A percentile compares a stretch with the other conserved stretches of the same genome.
These are phyloP conservation scores for Drosophila pruinosa DNA, from an alignment of 1,140 invertebrate species.

Conservation along the genomic window DNA sequence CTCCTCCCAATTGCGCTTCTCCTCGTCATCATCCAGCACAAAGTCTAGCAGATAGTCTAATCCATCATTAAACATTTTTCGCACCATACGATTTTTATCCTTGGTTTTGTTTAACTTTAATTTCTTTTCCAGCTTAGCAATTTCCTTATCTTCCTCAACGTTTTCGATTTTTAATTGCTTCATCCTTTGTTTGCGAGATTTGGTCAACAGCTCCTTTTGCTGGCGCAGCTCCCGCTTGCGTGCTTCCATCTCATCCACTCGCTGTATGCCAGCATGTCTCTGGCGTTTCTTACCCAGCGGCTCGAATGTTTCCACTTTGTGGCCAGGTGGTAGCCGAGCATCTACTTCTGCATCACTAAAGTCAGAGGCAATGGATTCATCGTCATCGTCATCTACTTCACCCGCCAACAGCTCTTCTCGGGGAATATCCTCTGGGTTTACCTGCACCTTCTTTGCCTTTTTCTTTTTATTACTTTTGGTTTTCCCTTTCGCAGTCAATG, in stretches of 20 bases:
- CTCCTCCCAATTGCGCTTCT: constrained; percentile 80
- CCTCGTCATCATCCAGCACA: constrained; percentile 89
- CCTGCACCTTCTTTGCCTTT: constrained; percentile 31
- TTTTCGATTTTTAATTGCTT: constrained; percentile 88
- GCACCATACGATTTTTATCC: constrained; percentile 86
- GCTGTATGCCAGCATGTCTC: constrained; percentile 48
- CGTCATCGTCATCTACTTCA: constrained; percentile 60
- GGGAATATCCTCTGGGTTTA: constrained; percentile 58
- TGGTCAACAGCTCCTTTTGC: constrained; percentile 83
- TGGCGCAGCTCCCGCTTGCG: constrained; percentile 82
- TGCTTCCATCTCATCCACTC: constrained; percentile 61
- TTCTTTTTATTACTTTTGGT: constrained; percentile 38
- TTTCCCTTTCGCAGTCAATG: constrained; percentile 26
- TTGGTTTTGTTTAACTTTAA: constrained; percentile 91
- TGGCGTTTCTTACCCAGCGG: constrained; percentile 33
- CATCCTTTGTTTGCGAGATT: constrained; percentile 85
- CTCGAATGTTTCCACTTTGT: constrained; percentile 35
- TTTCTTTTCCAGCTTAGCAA: constrained; percentile 92
- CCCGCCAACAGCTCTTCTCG: constrained; percentile 55
- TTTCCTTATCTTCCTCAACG: constrained; percentile 90
- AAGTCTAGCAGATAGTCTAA: constrained; percentile 95
- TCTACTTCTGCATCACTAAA: constrained; percentile 77
- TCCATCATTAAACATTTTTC: constrained; percentile 93
- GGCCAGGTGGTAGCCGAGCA: constrained; percentile 35
- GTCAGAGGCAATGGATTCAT: constrained; percentile 78